Percentiles rank a stretch among this genome's conserved stretches.
phyloP scores from a whole-genome alignment of 1,140 invertebrate genomes.

The Coelopa frigida region DNA sequence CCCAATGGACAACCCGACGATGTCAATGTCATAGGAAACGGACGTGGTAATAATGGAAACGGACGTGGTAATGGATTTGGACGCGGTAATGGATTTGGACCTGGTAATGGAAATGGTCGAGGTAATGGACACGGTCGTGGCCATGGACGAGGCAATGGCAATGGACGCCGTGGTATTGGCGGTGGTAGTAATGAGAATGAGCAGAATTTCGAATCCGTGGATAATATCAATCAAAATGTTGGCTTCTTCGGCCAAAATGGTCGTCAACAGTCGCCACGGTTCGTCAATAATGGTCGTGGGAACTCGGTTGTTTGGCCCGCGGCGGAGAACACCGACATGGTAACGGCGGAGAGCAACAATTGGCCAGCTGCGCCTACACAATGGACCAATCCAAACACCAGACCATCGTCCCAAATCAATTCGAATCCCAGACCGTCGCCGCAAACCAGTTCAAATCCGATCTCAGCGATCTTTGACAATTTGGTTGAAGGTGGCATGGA shows the following conservation, averaged over 20 bases:
- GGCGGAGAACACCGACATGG: not conserved
- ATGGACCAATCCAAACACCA: too few species aligned
- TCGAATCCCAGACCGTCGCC: not conserved
- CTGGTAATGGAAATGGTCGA: not conserved
- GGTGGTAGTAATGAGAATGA: not conserved
- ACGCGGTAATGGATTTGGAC: not conserved
- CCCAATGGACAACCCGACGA: too few species aligned
- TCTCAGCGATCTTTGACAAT: conserved; percentile 6
- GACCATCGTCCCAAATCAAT: not conserved
- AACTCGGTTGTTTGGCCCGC: not conserved
- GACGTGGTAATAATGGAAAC: not conserved
- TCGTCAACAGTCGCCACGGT: too few species aligned
- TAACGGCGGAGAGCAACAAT: not conserved
- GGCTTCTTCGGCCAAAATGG: too few species aligned
- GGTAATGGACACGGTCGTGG: not conserved
- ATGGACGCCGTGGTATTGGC: not conserved
- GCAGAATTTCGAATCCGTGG: too few species aligned
- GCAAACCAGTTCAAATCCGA: not conserved
- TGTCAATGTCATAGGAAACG: too few species aligned
- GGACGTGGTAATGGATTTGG: not conserved
- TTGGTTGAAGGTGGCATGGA: conserved; percentile 8
- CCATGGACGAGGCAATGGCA: not conserved
- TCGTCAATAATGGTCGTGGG: not conserved
- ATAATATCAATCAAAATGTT: too few species aligned
- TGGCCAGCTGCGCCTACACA: not conserved